Evolutionary conservation across 2,888 invertebrate species (phyloP), one percentile per base, ranked within the genome.

Genomic region (Zygaena filipendulae): DNA sequence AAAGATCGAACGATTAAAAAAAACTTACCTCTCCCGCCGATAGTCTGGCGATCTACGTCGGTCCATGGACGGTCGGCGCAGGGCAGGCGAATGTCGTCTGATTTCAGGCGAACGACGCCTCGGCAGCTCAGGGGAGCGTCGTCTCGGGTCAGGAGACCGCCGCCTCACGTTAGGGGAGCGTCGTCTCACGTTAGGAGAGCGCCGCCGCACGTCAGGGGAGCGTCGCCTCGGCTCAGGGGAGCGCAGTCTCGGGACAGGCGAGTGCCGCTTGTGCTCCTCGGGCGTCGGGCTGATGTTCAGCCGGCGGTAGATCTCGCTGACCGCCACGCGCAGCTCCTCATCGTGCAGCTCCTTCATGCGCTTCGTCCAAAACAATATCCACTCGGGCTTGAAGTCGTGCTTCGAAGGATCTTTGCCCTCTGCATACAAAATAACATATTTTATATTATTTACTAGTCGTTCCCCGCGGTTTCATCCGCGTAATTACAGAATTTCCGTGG

Each of bases 371-470:
- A 85, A 92, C 27, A 84, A 69, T 28, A 92, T 92, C 94, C 94
- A 94, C 49, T 94, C 94, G 1, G 92, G 90, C 45, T 92, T 92
- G 56, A 91, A 94, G 52, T 94, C 92, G 53, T 92, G 86, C 39
- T 87, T 87, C 16, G 87, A 82, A 0, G 91, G 87, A 56, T 94
- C 91, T 56, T 86, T 86, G 25, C 87, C 86, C 59, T 85, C 85
- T 49, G 52, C 24, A n/a, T n/a, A n/a, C n/a, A n/a, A n/a, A n/a
- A n/a, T 11, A 8, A 22, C 11, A 3, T 9, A 22, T 22, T 8
- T 4, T 8, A 11, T 3, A 4, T 8, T 4, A n/a, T n/a, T n/a
- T n/a, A n/a, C n/a, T n/a, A n/a, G n/a, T n/a, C n/a, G n/a, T n/a
- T n/a, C n/a, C n/a, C n/a, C n/a, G n/a, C n/a, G n/a, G n/a, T n/a